These are phyloP conservation scores for Erannis defoliaria DNA, from an alignment of 2,888 invertebrate genomes.

Conservation along the genomic window DNA sequence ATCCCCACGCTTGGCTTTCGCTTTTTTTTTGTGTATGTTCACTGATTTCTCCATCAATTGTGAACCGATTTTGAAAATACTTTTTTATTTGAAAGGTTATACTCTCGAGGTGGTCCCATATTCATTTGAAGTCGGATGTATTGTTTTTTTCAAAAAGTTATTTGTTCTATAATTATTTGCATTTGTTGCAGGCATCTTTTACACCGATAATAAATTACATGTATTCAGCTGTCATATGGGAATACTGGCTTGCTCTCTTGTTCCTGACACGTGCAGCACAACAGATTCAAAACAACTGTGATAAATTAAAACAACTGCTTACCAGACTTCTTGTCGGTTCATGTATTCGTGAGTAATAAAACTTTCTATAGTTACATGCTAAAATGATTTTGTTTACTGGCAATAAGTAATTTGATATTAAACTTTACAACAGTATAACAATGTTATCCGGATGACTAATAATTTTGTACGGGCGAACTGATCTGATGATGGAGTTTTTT, in stretches of 20 bases:
- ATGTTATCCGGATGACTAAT: too few relatives aligned
- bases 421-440: too few relatives aligned
- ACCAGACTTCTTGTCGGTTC: conserved; percentile 49
- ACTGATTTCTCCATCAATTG: too few relatives aligned
- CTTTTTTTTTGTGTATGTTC: too few relatives aligned
- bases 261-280: conserved; percentile 54
- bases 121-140: too few relatives aligned
- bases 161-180: background rate
- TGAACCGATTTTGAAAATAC: too few relatives aligned
- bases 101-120: too few relatives aligned
- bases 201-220: background rate
- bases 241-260: conserved; percentile 46
- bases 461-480: too few relatives aligned
- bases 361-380: conserved; percentile 8
- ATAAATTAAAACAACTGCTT: conserved; percentile 48
- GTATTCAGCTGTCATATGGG: conserved; percentile 33
- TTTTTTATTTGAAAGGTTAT: too few relatives aligned
- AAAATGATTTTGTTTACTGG: background rate
- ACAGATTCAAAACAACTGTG: conserved; percentile 47
- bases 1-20: too few relatives aligned
- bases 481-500: too few relatives aligned
- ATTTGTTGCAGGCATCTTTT: conserved; percentile 39
- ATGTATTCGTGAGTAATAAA: conserved; percentile 45
- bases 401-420: too few relatives aligned
- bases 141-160: background rate